Evolutionary conservation across 2,797 vertebrate species (phyloP), one percentile per base, ranked within the genome.

Genomic region (Enteromius anoplus): DNA sequence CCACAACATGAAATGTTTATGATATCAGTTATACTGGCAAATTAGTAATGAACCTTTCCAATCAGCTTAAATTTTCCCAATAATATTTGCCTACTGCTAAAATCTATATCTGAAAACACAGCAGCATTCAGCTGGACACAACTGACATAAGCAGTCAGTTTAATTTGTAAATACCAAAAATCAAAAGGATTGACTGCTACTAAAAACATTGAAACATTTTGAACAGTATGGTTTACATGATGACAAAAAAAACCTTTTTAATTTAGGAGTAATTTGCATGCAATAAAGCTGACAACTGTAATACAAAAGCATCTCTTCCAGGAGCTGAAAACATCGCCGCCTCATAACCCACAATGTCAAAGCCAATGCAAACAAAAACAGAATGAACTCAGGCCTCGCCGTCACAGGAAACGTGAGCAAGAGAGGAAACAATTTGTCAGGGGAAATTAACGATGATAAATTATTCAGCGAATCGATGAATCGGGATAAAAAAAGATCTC

Each of bases 341-440:
- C 42, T 78, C 82, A 65, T 51, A 70, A 77, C 66, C 68, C 55
- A 83, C 81, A 86, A 80, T 69, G 81, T 86, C 73, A 86, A 29
- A 73, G 10, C 3, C 21, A 49, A 78, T 37, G 64, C 69, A 84
- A 84, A 80, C 76, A 80, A 71, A 65, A 55, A 40, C 70, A 60
- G 32, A 66, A 71, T 40, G 26, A 69, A 55, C 70, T 32, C 76
- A 5, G 32, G 62, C 62, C 62, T 64, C 8, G 19, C 14, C 29
- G 10, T 85, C 83, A 70, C 47, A 42, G 65, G 81, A 75, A 86
- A 88, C 45, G 80, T 81, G 83, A 75, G 80, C 45, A 65, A 83
- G 78, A 85, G 81, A 81, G 81, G 87, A 88, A 84, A 86, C 83
- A 71, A 81, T 88, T 88, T 85, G 81, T 86, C 80, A 82, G 82